Conservation (phyloP, 2,888 invertebrate species). For the Aelia acuminata region DNA sequence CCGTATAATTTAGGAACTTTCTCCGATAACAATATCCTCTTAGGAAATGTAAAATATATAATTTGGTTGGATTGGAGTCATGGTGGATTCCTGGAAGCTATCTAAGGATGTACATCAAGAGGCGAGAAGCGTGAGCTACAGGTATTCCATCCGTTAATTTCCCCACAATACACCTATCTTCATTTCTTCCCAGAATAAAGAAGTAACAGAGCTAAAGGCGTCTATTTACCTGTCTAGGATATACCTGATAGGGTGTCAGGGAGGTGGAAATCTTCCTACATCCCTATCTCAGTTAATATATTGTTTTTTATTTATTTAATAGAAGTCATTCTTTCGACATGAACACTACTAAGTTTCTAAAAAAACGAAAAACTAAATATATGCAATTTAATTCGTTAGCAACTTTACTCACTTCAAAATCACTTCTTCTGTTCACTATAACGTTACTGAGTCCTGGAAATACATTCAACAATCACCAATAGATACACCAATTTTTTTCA, state of each 20-base stretch:
- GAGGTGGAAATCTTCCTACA: neutral
- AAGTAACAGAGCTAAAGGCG: neutral
- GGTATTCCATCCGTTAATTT: constrained; percentile 4
- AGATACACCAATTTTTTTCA: no score
- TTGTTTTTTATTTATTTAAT: no score
- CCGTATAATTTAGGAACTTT: neutral
- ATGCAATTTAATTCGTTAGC: no score
- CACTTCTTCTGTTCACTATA: no score
- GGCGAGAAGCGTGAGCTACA: neutral
- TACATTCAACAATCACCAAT: no score
- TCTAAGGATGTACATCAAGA: neutral
- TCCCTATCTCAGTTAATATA: no score
- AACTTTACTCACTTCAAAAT: no score
- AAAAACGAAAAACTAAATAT: no score
- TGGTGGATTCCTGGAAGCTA: constrained; percentile 24
- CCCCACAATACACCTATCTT: constrained; percentile 39
- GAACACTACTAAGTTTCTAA: no score
- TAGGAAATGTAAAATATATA: constrained; percentile 13
- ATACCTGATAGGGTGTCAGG: neutral
- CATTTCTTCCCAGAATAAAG: constrained; percentile 22
- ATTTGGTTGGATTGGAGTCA: neutral
- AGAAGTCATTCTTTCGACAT: no score
- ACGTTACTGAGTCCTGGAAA: no score
- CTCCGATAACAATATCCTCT: neutral
- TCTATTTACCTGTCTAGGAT: neutral